A percentile compares a stretch with the other conserved stretches of the same genome.
Conservation (phyloP, 2,888 invertebrate species). For the Andrena trimmerana region DNA sequence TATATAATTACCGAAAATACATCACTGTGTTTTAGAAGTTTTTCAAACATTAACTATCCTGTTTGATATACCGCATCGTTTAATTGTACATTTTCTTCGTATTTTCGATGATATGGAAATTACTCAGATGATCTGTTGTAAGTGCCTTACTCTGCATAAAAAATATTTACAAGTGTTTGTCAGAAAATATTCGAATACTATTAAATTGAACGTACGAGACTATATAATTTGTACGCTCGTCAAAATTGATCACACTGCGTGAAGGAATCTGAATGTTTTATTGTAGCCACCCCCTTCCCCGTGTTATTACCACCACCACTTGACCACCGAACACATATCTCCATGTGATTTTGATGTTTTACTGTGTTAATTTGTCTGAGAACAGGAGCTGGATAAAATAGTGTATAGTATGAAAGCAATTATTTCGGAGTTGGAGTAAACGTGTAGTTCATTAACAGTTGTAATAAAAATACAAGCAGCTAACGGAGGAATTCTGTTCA, state of each 20-base stretch:
- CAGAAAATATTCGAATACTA: constrained; percentile 38
- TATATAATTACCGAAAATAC: no score
- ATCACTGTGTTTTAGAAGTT: no score
- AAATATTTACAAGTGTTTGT: not conserved
- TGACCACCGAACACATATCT: constrained; percentile 83
- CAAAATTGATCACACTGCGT: constrained; percentile 79
- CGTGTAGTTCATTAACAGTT: not conserved
- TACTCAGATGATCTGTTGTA: constrained; percentile 11
- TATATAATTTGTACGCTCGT: constrained; percentile 74
- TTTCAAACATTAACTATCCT: no score
- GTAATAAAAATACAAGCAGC: not conserved
- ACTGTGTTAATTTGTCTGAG: constrained; percentile 69
- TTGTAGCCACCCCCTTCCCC: constrained; percentile 83
- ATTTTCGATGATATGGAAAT: not conserved
- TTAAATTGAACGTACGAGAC: constrained; percentile 61
- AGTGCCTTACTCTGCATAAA: not conserved
- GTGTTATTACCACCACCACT: constrained; percentile 82
- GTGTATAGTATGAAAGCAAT: not conserved
- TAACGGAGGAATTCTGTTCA: not conserved
- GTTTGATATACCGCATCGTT: no score
- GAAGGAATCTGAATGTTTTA: constrained; percentile 83
- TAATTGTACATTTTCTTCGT: no score
- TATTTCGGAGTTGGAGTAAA: not conserved
- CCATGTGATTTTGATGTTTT: constrained; percentile 81
- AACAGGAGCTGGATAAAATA: constrained; percentile 58